Conservation (phyloP, 2,888 invertebrate species). For the Aspidapion aeneum region DNA sequence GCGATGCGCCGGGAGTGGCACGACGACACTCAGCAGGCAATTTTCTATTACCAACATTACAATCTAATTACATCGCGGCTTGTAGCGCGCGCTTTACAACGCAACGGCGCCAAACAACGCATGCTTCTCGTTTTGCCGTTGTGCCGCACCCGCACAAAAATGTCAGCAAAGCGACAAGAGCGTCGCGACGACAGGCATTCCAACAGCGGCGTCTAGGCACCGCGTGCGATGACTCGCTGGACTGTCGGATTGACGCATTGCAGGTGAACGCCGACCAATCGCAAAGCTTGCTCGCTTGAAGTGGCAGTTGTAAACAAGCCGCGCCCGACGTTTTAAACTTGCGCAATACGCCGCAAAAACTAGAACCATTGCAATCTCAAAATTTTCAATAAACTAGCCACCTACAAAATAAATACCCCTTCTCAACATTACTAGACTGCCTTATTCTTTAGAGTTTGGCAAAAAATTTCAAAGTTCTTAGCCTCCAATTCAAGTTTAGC, state of each 20-base stretch:
- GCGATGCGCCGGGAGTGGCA: background rate
- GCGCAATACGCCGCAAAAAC: constrained; percentile 60
- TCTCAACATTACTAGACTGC: too few species aligned
- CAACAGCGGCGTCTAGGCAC: constrained; percentile 37
- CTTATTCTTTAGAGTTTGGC: too few species aligned
- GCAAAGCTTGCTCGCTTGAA: constrained; percentile 55
- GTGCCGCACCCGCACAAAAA: constrained; percentile 46
- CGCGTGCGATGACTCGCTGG: constrained; percentile 43
- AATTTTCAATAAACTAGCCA: too few species aligned
- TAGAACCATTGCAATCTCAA: constrained; percentile 42
- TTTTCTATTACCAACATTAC: background rate
- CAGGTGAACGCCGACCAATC: constrained; percentile 82
- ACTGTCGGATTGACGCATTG: constrained; percentile 70
- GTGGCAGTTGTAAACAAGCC: constrained; percentile 68
- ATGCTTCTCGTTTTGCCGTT: constrained; percentile 29
- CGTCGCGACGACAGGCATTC: constrained; percentile 34
- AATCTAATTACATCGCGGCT: background rate
- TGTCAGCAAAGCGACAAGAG: constrained; percentile 33
- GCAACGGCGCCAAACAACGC: constrained; percentile 18
- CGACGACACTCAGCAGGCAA: background rate
- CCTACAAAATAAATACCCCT: too few species aligned
- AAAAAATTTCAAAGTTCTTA: background rate
- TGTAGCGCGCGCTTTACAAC: background rate
- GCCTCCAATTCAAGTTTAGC: constrained; percentile 1
- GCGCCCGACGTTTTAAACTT: constrained; percentile 66